Evolutionary conservation across 2,113 vertebrate species (phyloP), one percentile per base, ranked within the genome.

Genomic region (Dicentrarchus labrax): DNA sequence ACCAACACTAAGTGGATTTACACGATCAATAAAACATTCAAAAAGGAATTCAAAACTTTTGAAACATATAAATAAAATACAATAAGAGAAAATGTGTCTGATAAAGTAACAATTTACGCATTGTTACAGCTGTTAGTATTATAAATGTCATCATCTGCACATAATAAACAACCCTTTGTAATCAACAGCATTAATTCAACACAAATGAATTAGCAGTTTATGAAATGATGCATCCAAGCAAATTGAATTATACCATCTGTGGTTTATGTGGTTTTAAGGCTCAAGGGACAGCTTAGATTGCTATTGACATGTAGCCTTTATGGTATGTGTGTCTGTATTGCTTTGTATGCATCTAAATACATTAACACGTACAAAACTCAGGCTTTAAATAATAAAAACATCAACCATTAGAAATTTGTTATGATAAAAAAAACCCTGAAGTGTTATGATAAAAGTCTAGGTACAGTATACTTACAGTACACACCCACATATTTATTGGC

Each of bases 161-260:
- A 78, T 69, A 85, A 51, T 76, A 50, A 57, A 72, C 22, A 78
- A 43, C 38, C n/a, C 41, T 11, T 17, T 68, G 36, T 74, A 71
- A 76, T 84, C 70, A 85, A 85, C 30, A 65, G 51, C 45, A 82
- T 79, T 69, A 78, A 83, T 82, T 71, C 70, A 88, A 75, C 45
- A 57, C 54, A 85, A 89, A 84, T 83, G 6, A 86, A 87, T 88
- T 79, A 87, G 81, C 54, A 77, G 81, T 89, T 85, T 51, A 76
- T 80, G 68, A 86, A 89, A 79, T 78, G 60, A 86, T 77, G 72
- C 70, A 82, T 84, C 87, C 74, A 80, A 87, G 70, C 78, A 82
- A 82, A 87, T 69, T 83, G 30, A 90, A 84, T 86, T 79, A 83
- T 81, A 61, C 75, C 87, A 87, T 91, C 80, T 86, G 87, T 78